Evolutionary conservation across 2,888 invertebrate genomes (phyloP).

Genomic region (Ischnura elegans): DNA sequence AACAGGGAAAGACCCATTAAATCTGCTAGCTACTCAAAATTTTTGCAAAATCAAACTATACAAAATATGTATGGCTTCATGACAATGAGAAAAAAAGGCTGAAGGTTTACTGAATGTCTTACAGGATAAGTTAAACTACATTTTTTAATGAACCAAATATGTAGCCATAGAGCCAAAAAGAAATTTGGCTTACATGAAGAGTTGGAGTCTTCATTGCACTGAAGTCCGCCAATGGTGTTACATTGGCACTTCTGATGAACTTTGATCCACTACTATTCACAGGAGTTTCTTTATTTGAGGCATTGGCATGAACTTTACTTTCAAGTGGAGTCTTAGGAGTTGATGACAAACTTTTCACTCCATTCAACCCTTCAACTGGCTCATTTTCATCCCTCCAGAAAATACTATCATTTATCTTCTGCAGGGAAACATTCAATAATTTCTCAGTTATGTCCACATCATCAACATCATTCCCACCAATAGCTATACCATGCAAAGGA

Average conservation of each 20-base stretch:
- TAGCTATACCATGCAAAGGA: not conserved
- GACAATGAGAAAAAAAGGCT: too few species aligned
- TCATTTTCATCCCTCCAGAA: slow-evolving; percentile 69
- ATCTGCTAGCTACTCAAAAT: too few species aligned
- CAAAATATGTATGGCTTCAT: too few species aligned
- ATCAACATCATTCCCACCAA: not conserved
- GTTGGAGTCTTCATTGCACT: slow-evolving; percentile 79
- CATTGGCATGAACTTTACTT: not conserved
- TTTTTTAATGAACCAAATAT: slow-evolving; percentile 41
- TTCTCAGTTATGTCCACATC: not conserved
- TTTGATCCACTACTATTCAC: not conserved
- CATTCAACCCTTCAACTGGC: slow-evolving; percentile 69
- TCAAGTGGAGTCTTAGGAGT: slow-evolving; percentile 59
- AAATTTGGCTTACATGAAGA: slow-evolving; percentile 77
- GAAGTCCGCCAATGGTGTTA: slow-evolving; percentile 80
- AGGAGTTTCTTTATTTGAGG: not conserved
- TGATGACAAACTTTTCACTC: slow-evolving; percentile 68
- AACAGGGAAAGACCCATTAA: too few species aligned
- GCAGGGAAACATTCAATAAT: slow-evolving; percentile 31
- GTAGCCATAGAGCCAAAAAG: slow-evolving; percentile 58
- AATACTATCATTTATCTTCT: slow-evolving; percentile 10
- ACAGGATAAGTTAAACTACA: slow-evolving; percentile 25
- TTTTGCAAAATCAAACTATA: too few species aligned
- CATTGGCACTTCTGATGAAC: slow-evolving; percentile 72
- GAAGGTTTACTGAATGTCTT: too few species aligned